Percentiles rank a stretch among this genome's conserved stretches.
These are phyloP conservation scores for Pseudoips prasinana DNA, from an alignment of 2,888 invertebrate genomes.

Conservation along the genomic window DNA sequence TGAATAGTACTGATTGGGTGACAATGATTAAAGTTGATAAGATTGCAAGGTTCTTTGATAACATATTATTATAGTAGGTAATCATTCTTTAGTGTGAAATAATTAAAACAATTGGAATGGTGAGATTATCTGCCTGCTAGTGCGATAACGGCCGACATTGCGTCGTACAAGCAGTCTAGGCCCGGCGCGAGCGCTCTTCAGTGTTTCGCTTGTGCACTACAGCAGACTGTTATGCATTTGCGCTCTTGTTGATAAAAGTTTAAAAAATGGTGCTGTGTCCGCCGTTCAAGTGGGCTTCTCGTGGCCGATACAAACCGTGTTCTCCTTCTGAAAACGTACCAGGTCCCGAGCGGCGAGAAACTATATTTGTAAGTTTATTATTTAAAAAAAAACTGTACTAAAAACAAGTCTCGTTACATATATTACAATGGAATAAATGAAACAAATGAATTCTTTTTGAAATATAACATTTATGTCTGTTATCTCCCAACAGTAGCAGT, in stretches of 20 bases:
- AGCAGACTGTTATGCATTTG: conserved; percentile 18
- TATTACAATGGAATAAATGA: no score
- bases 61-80: conserved; percentile 52
- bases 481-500: no score
- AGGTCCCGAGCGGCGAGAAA: conserved; percentile 48
- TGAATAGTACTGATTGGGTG: conserved; percentile 54
- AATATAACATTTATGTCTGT: no score
- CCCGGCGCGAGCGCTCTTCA: conserved; percentile 70
- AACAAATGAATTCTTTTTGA: no score
- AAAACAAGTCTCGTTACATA: no score
- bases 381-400: not conserved
- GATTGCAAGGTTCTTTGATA: conserved; percentile 73
- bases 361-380: conserved; percentile 60
- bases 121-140: conserved; percentile 63
- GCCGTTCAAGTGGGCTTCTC: conserved; percentile 66
- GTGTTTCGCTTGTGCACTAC: conserved; percentile 18
- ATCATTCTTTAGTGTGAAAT: conserved; percentile 69
- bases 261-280: conserved; percentile 70
- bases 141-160: conserved; percentile 65
- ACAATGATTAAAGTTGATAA: conserved; percentile 66
- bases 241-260: conserved; percentile 6
- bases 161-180: conserved; percentile 56
- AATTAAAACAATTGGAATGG: conserved; percentile 78
- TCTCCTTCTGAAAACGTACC: conserved; percentile 32
- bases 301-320: conserved; percentile 63